Conservation (phyloP, 2,113 vertebrate genomes). For the Agapornis roseicollis region DNA sequence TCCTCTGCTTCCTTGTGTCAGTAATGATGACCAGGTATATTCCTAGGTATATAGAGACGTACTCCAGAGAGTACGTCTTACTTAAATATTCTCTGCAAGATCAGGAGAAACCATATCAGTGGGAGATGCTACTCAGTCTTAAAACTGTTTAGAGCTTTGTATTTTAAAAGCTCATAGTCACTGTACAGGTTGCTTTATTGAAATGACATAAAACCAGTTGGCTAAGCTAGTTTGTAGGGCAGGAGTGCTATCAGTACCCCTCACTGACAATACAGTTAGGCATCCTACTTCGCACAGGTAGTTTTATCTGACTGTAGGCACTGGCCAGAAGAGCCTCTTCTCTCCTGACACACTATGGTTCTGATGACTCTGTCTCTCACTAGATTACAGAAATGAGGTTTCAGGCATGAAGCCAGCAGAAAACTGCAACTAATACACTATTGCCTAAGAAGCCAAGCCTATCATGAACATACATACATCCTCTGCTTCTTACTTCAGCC, state of each 20-base stretch:
- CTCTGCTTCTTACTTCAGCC: not conserved
- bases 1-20: not conserved
- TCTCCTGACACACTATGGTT: not conserved
- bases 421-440: not conserved
- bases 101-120: not conserved
- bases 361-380: not conserved
- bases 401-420: not conserved
- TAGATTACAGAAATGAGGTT: not conserved
- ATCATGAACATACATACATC: rapidly evolving
- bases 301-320: not conserved
- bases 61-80: not conserved
- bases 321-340: not conserved
- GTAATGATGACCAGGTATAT: not conserved
- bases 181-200: not conserved
- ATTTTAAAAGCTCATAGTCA: not conserved
- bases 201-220: not conserved
- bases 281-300: not conserved
- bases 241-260: not conserved
- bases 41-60: not conserved
- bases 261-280: not conserved
- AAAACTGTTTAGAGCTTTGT: not conserved
- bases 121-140: not conserved
- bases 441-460: not conserved
- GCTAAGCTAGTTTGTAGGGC: not conserved
- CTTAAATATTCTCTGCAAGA: not conserved